A percentile compares a stretch with the other conserved stretches of the same genome.
Evolutionary conservation across 2,113 vertebrate species (phyloP).

Genomic region (Lates calcarifer): DNA sequence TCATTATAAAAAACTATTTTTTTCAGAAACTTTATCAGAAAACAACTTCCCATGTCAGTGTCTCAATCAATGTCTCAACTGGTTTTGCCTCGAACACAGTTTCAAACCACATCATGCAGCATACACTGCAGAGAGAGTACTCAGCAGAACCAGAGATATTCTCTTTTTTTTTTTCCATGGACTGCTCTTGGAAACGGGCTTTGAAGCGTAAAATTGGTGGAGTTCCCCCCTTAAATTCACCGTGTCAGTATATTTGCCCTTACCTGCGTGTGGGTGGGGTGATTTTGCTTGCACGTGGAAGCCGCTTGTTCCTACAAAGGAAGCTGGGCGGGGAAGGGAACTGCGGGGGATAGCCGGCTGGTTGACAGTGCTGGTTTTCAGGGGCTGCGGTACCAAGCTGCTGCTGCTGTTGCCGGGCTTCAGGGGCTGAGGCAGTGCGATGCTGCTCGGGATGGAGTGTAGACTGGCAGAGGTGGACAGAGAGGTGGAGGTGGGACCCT

Average conservation of each 20-base stretch:
- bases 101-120: not conserved
- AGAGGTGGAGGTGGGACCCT: conserved; percentile 83
- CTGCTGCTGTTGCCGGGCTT: conserved; percentile 85
- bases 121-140: not conserved
- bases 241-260: conserved; percentile 12
- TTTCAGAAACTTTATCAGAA: not conserved
- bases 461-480: conserved; percentile 86
- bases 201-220: not conserved
- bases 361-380: conserved; percentile 84
- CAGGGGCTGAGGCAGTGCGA: conserved; percentile 87
- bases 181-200: not conserved
- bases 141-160: not conserved
- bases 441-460: conserved; percentile 87
- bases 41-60: not conserved
- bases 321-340: conserved; percentile 92
- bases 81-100: too few relatives aligned
- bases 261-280: conserved; percentile 94
- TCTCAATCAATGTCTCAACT: too few relatives aligned
- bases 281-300: conserved; percentile 92
- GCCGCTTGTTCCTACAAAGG: conserved; percentile 89
- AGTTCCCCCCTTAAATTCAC: not conserved
- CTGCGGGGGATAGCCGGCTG: conserved; percentile 85
- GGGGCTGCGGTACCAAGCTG: conserved; percentile 84
- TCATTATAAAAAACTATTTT: not conserved
- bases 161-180: not conserved